A percentile compares a stretch with the other conserved stretches of the same genome.
These are phyloP conservation scores for Pelodytes ibericus DNA, from an alignment of 2,797 vertebrate species.

Conservation along the genomic window DNA sequence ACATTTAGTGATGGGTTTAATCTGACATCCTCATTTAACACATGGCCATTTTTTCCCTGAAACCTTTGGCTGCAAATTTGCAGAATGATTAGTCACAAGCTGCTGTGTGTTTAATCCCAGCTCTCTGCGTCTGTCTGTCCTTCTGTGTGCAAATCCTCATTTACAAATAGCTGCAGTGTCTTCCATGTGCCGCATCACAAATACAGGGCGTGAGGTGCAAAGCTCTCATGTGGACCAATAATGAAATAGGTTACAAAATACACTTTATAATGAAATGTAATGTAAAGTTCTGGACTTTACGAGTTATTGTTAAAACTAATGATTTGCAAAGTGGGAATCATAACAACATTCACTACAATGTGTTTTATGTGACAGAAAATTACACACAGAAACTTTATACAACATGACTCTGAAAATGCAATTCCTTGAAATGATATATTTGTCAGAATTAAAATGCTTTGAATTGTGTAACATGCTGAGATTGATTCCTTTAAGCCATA, in stretches of 20 bases:
- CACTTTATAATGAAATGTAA: neutral
- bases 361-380: neutral
- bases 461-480: no score
- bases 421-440: no score
- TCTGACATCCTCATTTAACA: slow-evolving; percentile 16
- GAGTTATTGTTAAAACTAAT: neutral
- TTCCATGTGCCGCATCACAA: no score
- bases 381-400: no score
- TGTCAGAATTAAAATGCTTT: no score
- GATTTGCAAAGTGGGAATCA: neutral
- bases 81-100: slow-evolving; percentile 11
- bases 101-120: neutral
- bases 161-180: neutral
- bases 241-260: neutral
- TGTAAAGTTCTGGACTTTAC: neutral
- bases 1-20: slow-evolving; percentile 25
- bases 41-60: slow-evolving; percentile 1
- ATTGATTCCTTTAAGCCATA: no score
- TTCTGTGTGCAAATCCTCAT: neutral
- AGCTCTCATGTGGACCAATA: neutral
- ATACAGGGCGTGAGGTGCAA: no score
- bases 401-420: no score
- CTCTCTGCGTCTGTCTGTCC: neutral
- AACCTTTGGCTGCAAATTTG: slow-evolving; percentile 30
- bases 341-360: neutral